Conservation (phyloP, 2,888 invertebrate species). For the Aphidoletes aphidimyza region DNA sequence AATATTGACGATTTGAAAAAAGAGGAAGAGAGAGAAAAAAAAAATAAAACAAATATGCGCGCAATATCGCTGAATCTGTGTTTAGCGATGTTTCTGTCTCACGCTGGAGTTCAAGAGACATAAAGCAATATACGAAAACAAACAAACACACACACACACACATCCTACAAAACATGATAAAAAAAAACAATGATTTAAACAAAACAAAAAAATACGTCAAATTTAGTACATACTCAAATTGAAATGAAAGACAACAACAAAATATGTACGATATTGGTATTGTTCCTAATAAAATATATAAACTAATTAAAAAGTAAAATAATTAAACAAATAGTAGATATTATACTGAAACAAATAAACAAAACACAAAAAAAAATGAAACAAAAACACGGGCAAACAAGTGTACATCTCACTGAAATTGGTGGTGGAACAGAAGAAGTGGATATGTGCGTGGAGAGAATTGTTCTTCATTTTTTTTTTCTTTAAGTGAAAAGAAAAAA, state of each 20-base stretch:
- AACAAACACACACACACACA: not conserved
- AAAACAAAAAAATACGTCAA: constrained; percentile 3
- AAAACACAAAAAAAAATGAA: no score
- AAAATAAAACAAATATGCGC: no score
- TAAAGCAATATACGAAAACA: not conserved
- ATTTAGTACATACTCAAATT: constrained; percentile 18
- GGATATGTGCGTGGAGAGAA: not conserved
- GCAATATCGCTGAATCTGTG: no score
- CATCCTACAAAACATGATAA: not conserved
- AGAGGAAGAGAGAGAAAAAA: not conserved
- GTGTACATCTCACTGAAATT: not conserved
- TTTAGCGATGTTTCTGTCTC: no score
- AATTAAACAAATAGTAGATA: not conserved
- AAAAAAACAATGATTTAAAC: not conserved
- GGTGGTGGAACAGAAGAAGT: constrained; percentile 3
- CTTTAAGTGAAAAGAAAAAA: no score
- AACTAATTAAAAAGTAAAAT: constrained; percentile 4
- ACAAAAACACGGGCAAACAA: not conserved
- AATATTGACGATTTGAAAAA: no score
- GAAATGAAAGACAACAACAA: not conserved
- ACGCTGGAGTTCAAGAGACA: constrained; percentile 1
- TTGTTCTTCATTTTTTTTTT: not conserved
- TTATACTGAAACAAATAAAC: no score
- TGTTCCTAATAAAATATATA: constrained; percentile 45
- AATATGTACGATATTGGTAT: constrained; percentile 45